Evolutionary conservation across 2,888 invertebrate species (phyloP).

Genomic region (Diloba caeruleocephala): DNA sequence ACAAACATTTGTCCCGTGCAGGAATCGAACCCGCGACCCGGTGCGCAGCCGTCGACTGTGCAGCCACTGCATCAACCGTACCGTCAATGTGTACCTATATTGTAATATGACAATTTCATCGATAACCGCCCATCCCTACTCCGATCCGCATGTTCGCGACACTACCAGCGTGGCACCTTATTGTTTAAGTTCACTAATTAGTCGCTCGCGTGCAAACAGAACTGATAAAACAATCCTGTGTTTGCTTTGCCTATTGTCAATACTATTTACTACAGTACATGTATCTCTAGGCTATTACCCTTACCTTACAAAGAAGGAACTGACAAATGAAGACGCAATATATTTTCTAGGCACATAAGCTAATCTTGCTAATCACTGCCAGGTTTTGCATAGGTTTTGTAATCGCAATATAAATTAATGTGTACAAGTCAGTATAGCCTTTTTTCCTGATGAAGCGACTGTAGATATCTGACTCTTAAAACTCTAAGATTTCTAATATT

Average conservation of each 20-base stretch:
- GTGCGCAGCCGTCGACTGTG: too few species aligned
- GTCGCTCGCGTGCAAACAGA: conserved; percentile 54
- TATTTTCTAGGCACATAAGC: too few species aligned
- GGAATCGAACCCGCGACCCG: too few species aligned
- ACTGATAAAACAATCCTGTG: conserved; percentile 47
- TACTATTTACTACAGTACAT: conserved; percentile 29
- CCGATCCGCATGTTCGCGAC: conserved; percentile 44
- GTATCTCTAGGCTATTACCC: neutral
- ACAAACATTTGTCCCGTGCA: too few species aligned
- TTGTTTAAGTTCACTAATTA: conserved; percentile 62
- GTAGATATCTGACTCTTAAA: too few species aligned
- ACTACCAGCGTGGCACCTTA: conserved; percentile 49
- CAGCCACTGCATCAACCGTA: too few species aligned
- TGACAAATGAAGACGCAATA: neutral
- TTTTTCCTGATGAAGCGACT: too few species aligned
- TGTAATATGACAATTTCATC: conserved; percentile 18
- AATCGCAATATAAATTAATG: too few species aligned
- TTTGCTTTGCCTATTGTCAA: conserved; percentile 47
- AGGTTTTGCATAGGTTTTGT: too few species aligned
- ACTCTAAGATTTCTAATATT: too few species aligned
- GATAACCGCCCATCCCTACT: conserved; percentile 43
- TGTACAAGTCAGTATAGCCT: too few species aligned
- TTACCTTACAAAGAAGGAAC: neutral
- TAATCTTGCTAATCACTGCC: neutral
- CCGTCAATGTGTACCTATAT: too few species aligned